These are phyloP conservation scores for Machimus atricapillus DNA, from an alignment of 2,888 invertebrate species.

Conservation along the genomic window DNA sequence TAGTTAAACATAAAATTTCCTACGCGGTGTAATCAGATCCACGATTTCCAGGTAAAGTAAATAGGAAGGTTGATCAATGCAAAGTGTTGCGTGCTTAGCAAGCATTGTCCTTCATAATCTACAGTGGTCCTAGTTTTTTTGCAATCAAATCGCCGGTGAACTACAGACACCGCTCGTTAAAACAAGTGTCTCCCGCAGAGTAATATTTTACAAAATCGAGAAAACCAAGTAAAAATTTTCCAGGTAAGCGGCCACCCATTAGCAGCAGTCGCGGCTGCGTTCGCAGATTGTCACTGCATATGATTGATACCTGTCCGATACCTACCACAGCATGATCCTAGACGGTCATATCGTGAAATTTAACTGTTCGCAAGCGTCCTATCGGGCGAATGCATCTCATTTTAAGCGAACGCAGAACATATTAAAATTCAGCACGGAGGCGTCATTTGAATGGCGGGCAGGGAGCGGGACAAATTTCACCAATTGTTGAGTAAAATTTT, in stretches of 20 bases:
- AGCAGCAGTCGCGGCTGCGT: too few species aligned
- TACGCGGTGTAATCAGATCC: not conserved
- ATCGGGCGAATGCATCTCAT: constrained; percentile 22
- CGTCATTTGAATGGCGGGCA: not conserved
- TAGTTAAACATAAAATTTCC: not conserved
- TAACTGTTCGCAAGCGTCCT: not conserved
- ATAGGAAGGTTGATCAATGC: not conserved
- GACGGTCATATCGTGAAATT: constrained; percentile 16
- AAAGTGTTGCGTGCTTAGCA: not conserved
- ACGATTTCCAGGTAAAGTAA: not conserved
- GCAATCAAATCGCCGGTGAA: not conserved
- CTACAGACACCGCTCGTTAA: not conserved
- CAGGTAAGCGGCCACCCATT: constrained; percentile 18
- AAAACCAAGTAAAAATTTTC: constrained; percentile 13
- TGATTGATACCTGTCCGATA: not conserved
- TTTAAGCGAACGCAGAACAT: constrained; percentile 11
- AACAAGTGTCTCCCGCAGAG: not conserved
- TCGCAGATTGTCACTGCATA: not conserved
- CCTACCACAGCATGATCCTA: constrained; percentile 18
- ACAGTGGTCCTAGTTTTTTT: not conserved
- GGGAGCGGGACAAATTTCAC: not conserved
- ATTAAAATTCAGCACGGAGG: constrained; percentile 19
- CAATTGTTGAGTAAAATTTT: not conserved
- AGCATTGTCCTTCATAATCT: not conserved
- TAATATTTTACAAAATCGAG: not conserved